Percentiles rank a stretch among this genome's conserved stretches.
Conservation (phyloP, 2,888 invertebrate species). For the Lapara coniferarum region DNA sequence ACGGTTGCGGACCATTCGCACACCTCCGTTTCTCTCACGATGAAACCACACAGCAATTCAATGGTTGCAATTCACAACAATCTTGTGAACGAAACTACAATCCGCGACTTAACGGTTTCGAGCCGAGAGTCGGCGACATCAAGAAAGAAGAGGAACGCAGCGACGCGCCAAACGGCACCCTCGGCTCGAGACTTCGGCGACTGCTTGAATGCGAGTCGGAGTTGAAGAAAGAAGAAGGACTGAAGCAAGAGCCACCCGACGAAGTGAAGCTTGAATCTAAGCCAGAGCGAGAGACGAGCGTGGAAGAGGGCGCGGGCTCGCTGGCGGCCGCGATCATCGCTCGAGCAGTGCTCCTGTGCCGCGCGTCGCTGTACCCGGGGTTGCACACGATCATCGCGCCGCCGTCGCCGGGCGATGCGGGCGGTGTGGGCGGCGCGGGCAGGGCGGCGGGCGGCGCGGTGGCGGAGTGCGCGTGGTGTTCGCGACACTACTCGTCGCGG, state of each 20-base stretch:
- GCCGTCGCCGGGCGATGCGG: conserved; percentile 48
- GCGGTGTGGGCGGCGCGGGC: conserved; percentile 23
- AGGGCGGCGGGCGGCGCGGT: conserved; percentile 33
- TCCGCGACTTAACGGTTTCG: conserved; percentile 17
- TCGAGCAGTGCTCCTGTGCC: conserved; percentile 76
- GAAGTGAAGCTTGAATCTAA: conserved; percentile 31
- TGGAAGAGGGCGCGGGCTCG: conserved; percentile 43
- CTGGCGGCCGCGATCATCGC: conserved; percentile 74
- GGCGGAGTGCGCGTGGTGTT: conserved; percentile 65
- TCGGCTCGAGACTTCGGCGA: conserved; percentile 48
- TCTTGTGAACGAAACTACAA: neutral
- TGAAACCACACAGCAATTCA: neutral
- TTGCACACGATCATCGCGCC: conserved; percentile 84
- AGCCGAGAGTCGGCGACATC: neutral
- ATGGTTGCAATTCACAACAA: conserved; percentile 2
- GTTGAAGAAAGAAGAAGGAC: conserved; percentile 25
- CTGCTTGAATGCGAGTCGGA: conserved; percentile 43
- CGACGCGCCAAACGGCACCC: conserved; percentile 32
- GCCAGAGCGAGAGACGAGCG: conserved; percentile 29
- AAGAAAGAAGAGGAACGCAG: conserved; percentile 41
- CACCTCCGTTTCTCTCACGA: neutral
- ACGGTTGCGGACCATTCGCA: conserved; percentile 28
- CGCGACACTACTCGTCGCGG: conserved; percentile 54
- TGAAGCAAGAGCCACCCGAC: conserved; percentile 30
- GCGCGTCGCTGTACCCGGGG: conserved; percentile 81